Base-by-base conservation (phyloP, 2,113 vertebrate genomes). In the Pterocles orientalis region DNA sequence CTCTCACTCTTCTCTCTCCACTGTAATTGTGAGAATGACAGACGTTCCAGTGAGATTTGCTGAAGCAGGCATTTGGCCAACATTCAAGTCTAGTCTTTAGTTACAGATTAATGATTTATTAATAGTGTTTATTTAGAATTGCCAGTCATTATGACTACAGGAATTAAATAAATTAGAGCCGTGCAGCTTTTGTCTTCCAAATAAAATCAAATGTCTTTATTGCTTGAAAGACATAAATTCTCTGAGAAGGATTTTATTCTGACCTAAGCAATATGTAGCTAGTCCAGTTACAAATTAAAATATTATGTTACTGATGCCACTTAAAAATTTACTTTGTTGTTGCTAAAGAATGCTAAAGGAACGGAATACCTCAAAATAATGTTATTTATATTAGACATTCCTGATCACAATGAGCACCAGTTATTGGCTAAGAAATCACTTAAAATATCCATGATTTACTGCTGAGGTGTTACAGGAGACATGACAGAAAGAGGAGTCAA, bases 61-160 rank as follows among this genome's bases (percentile, higher is more conserved):
- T 95, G 91, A 91, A 96, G 73, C 1, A 90, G 83, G 25, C 33
- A 94, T 70, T 92, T 94, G 64, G 54, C 79, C 97, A 96, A 75
- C 18, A 31, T 73, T 92, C 50, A 12, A 96, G 15, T 3, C 31
- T 61, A 47, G 62, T 95, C 93, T 97, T 98, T 97, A 97, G 95
- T 96, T 97, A 97, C 95, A 97, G 92, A 98, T 97, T 97, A 98
- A 98, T 98, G 94, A 98, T 98, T 98, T 98, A 99, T 98, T 98
- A 98, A 96, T 95, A 94, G 41, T 87, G 76, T 97, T 97, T 97
- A 97, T 98, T 98, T 98, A 96, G 87, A 97, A 94, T 96, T 98
- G 97, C 72, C 98, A 97, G 70, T 98, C 97, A 97, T 93, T 95
- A 82, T 96, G 48, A 29, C 73, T 66, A 21, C 61, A 96, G 90